Base-by-base conservation (phyloP, 1,140 invertebrate genomes). In the Augochlora pura region DNA sequence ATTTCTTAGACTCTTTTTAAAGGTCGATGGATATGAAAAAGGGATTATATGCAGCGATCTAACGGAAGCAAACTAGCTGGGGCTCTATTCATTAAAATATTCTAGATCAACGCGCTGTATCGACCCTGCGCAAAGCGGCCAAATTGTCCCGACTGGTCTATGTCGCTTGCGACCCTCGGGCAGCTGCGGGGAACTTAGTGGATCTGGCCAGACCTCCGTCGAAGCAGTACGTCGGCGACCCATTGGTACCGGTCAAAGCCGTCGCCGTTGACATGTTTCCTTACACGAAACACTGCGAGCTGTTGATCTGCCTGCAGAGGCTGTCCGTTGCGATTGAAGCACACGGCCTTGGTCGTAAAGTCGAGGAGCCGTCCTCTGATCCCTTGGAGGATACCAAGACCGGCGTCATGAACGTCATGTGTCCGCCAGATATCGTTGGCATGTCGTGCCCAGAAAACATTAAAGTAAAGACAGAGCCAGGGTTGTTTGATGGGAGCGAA, bases 251-350 rank as follows among this genome's bases (percentile, higher is more conserved):
- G 0, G 94, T 96, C 1, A 94, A 95, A 85, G 97, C 97, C 0
- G 93, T 98, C 18, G 96, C 97, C 9, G 96, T 99, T 2, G 98
- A 99, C 90, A 95, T 99, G 95, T 99, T 99, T 93, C 98, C 98
- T 0, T 95, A 97, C 81, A 99, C 98, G 1, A 95, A 95, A 25
- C 98, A 99, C 90, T 97, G 96, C 78, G 98, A 99, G 93, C 92
- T 99, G 21, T 94, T 98, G 70, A 90, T 99, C 38, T 94, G 97
- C 42, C 97, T 99, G 89, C 96, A 98, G 92, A 93, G 96, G 80
- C 86, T 94, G 42, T 88, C 91, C 42, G 69, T 84, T 62, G 87
- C 82, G 39, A 89, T 87, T 80, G 89, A 87, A 85, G 63, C 27
- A 18, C 66, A 62, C 8, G n/a, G 16, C 5, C 49, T 52, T 10